Conservation (phyloP, 2,888 invertebrate genomes). For the Nemoura dubitans region DNA sequence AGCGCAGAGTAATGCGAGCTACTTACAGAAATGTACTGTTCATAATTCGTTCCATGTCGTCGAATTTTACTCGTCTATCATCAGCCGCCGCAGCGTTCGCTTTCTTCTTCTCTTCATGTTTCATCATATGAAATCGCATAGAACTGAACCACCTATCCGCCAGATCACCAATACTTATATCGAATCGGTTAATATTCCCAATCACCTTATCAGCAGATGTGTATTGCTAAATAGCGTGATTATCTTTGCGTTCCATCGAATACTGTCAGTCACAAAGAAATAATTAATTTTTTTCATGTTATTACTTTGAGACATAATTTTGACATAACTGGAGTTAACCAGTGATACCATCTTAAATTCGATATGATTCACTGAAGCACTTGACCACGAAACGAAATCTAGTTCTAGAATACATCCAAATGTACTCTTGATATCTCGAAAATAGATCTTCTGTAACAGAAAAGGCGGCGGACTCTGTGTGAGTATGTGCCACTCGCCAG, state of each 20-base stretch:
- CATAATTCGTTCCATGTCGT: conserved; percentile 43
- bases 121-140: conserved; percentile 18
- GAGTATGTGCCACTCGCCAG: background rate
- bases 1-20: conserved; percentile 10
- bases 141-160: conserved; percentile 19
- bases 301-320: background rate
- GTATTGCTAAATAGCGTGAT: conserved; percentile 24
- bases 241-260: conserved; percentile 29
- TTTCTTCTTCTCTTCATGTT: conserved; percentile 7
- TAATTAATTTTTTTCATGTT: conserved; percentile 21
- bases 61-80: conserved; percentile 37
- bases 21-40: conserved; percentile 46
- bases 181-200: background rate
- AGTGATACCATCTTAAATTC: conserved; percentile 1
- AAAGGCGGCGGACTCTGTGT: background rate
- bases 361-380: conserved; percentile 16
- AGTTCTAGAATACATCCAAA: background rate
- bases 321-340: conserved; percentile 36
- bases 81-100: background rate
- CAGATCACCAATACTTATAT: conserved; percentile 18
- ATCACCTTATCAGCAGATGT: conserved; percentile 38
- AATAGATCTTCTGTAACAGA: background rate
- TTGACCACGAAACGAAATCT: background rate
- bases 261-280: conserved; percentile 9
- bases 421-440: background rate